Evolutionary conservation across 2,113 vertebrate species (phyloP).

Genomic region (Rhombomys opimus): DNA sequence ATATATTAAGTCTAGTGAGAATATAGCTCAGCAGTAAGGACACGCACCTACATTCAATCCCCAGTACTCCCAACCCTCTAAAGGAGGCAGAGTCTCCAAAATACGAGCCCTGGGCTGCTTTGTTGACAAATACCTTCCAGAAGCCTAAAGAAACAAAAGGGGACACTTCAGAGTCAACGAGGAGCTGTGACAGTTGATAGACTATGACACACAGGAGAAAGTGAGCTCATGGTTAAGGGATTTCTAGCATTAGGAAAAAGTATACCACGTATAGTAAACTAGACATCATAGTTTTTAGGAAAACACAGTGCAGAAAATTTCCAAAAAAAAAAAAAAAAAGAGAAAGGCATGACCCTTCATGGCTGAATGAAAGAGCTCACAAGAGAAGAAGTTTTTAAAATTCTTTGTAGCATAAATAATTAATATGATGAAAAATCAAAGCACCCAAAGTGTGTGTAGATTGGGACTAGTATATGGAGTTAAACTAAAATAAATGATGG

Average conservation of each 20-base stretch:
- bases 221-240: not conserved
- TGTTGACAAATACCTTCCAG: slow-evolving; percentile 36
- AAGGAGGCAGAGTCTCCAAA: slow-evolving; percentile 50
- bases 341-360: not conserved
- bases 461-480: not conserved
- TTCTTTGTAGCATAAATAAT: slow-evolving; percentile 31
- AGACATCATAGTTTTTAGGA: slow-evolving; percentile 15
- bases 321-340: not conserved
- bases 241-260: slow-evolving; percentile 44
- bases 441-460: not conserved
- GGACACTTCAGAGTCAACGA: not conserved
- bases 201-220: slow-evolving; percentile 18
- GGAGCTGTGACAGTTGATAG: not conserved
- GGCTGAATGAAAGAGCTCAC: slow-evolving; percentile 30
- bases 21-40: not conserved
- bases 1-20: not conserved
- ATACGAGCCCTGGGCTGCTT: slow-evolving; percentile 22
- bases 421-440: slow-evolving; percentile 14
- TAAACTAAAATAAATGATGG: slow-evolving; percentile 49
- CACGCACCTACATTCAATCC: not conserved
- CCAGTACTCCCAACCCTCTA: not conserved
- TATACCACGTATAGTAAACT: not conserved
- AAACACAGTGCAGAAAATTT: slow-evolving; percentile 19
- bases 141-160: not conserved
- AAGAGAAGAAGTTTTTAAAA: not conserved